Conservation (phyloP, 1,140 invertebrate species). For the Phenacoccus solenopsis region DNA sequence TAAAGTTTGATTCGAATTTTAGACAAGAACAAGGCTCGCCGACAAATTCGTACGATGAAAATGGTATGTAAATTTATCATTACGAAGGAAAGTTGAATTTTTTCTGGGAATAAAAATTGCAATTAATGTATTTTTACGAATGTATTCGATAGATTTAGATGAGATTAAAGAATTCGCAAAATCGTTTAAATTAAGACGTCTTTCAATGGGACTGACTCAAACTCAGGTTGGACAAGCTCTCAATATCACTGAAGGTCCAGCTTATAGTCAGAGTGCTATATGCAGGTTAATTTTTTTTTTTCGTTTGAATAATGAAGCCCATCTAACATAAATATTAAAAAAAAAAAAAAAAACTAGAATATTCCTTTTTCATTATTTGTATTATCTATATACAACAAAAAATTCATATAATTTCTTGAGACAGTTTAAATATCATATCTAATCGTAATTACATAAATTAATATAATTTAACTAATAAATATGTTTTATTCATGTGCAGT, state of each 20-base stretch:
- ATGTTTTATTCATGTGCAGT: slow-evolving; percentile 49
- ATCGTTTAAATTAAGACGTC: slow-evolving; percentile 83
- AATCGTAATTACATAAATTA: not conserved
- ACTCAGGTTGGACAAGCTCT: slow-evolving; percentile 91
- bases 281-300: slow-evolving; percentile 62
- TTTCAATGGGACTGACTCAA: slow-evolving; percentile 88
- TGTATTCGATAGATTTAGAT: slow-evolving; percentile 74
- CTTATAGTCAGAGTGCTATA: slow-evolving; percentile 96
- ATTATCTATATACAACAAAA: too few species aligned
- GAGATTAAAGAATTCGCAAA: slow-evolving; percentile 98
- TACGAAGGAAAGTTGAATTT: too few species aligned
- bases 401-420: not conserved
- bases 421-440: not conserved
- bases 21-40: not conserved
- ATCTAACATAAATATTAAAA: not conserved
- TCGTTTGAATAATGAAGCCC: not conserved
- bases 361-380: too few species aligned
- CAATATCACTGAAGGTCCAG: slow-evolving; percentile 89
- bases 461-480: slow-evolving; percentile 13
- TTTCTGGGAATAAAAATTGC: too few species aligned
- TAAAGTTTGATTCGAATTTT: not conserved
- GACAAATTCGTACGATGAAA: not conserved
- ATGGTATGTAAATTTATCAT: not conserved
- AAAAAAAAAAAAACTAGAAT: too few species aligned
- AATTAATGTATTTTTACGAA: not conserved